These are phyloP conservation scores for Sitophilus oryzae DNA, from an alignment of 1,140 invertebrate species.

Conservation along the genomic window DNA sequence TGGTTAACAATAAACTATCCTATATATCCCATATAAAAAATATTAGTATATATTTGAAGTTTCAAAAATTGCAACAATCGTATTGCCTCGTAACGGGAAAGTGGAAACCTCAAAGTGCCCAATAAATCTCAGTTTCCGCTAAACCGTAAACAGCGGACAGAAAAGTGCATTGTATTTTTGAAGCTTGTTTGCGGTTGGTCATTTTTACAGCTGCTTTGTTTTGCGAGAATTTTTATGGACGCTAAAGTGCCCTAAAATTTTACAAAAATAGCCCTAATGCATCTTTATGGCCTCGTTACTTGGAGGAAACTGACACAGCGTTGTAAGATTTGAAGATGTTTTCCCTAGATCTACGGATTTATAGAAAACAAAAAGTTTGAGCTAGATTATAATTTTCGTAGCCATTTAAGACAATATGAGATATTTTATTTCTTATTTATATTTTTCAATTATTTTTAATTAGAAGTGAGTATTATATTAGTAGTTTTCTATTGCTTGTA, in stretches of 20 bases:
- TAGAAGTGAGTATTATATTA: too few species aligned
- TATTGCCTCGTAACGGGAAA: not conserved
- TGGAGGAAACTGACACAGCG: constrained; percentile 25
- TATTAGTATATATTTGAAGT: too few species aligned
- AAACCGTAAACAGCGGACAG: constrained; percentile 7
- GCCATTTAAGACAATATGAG: too few species aligned
- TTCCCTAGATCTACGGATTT: too few species aligned
- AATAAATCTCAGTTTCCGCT: not conserved
- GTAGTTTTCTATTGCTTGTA: too few species aligned
- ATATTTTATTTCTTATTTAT: too few species aligned
- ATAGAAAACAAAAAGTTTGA: too few species aligned
- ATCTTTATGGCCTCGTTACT: constrained; percentile 31
- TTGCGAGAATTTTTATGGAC: constrained; percentile 26
- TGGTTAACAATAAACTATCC: too few species aligned
- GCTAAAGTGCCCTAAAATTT: constrained; percentile 29
- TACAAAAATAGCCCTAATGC: constrained; percentile 33
- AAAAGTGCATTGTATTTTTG: constrained; percentile 8
- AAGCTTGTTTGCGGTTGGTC: constrained; percentile 10
- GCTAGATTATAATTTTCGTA: too few species aligned
- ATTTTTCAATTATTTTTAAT: too few species aligned
- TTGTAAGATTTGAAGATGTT: too few species aligned
- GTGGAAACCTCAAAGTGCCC: constrained; percentile 2
- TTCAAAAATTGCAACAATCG: not conserved
- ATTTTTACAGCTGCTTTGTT: constrained; percentile 27
- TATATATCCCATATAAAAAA: too few species aligned